A percentile compares a stretch with the other conserved stretches of the same genome.
These are phyloP conservation scores for Atethmia centrago DNA, from an alignment of 2,888 invertebrate genomes.

Conservation along the genomic window DNA sequence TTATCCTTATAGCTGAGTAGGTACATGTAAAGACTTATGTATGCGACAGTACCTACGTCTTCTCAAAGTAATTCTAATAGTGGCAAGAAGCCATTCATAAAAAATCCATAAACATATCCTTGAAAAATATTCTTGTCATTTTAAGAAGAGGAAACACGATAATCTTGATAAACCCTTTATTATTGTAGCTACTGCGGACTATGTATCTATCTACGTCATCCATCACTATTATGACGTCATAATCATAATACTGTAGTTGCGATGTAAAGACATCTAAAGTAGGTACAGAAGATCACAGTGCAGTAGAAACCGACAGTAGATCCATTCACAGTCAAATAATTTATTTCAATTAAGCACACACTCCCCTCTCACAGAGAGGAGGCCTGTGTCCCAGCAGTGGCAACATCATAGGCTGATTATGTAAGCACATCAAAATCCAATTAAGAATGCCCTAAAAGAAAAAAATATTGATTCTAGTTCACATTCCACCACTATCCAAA, in stretches of 20 bases:
- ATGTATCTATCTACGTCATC: constrained; percentile 39
- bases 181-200: constrained; percentile 28
- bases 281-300: neutral
- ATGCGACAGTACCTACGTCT: too few relatives aligned
- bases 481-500: neutral
- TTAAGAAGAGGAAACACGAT: constrained; percentile 34
- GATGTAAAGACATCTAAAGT: neutral
- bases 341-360: neutral
- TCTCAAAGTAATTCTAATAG: too few relatives aligned
- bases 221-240: constrained; percentile 33
- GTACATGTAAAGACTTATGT: too few relatives aligned
- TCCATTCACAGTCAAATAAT: neutral
- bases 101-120: constrained; percentile 38
- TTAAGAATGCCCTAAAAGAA: neutral
- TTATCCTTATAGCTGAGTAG: neutral
- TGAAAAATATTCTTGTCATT: constrained; percentile 24
- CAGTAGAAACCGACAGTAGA: neutral
- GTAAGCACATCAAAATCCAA: too few relatives aligned
- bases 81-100: constrained; percentile 29
- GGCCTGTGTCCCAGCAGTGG: too few relatives aligned
- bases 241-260: constrained; percentile 6
- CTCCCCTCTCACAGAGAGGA: too few relatives aligned
- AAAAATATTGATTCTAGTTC: neutral
- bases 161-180: constrained; percentile 50
- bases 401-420: too few relatives aligned